Conservation (phyloP, 2,888 invertebrate species). For the Harpagoxenus sublaevis region DNA sequence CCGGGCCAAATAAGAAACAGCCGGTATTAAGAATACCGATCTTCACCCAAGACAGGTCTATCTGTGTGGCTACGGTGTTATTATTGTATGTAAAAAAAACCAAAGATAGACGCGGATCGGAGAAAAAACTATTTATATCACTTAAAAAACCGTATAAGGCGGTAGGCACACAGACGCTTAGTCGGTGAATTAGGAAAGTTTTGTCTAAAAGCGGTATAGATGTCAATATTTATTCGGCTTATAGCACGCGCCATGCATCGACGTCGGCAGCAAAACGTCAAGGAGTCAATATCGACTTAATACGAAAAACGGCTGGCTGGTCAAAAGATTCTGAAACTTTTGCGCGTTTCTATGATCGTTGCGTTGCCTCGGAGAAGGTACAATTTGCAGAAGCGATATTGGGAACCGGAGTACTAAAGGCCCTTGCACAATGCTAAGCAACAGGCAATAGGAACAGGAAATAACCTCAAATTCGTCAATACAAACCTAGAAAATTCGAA, state of each 20-base stretch:
- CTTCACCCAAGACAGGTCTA: neutral
- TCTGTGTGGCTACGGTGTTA: too few species aligned
- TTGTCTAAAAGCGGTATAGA: neutral
- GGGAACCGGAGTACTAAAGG: too few species aligned
- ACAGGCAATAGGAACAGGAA: too few species aligned
- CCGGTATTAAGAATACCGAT: neutral
- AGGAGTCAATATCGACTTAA: neutral
- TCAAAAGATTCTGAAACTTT: neutral
- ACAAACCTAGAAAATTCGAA: too few species aligned
- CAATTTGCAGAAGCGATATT: too few species aligned
- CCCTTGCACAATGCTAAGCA: too few species aligned
- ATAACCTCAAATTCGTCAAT: too few species aligned
- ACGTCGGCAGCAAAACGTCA: neutral
- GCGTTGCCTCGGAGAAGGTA: too few species aligned
- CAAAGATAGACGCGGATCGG: neutral
- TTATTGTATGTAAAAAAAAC: neutral
- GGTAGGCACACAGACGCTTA: neutral
- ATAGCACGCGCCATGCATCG: neutral
- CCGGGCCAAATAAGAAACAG: neutral
- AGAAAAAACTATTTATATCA: neutral
- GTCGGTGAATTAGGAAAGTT: neutral
- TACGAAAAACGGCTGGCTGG: neutral
- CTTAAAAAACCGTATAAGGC: neutral
- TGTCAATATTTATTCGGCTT: neutral
- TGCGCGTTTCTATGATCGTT: neutral